Conservation (phyloP, 1,140 invertebrate species). For the Laupala kohalensis region DNA sequence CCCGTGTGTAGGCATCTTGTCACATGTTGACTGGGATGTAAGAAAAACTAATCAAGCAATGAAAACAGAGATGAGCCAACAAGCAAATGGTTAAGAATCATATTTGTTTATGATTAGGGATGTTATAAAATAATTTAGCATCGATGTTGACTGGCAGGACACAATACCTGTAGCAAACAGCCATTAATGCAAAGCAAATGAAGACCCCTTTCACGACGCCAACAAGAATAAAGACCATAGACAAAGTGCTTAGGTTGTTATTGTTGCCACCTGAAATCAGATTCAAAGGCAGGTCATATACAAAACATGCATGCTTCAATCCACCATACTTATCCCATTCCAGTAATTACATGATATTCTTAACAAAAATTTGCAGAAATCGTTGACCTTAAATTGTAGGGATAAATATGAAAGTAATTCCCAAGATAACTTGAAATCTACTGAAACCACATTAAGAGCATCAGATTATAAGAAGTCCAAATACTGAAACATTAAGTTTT, state of each 20-base stretch:
- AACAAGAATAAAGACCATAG: conserved; percentile 83
- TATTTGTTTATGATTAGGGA: neutral
- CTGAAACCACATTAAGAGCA: too few species aligned
- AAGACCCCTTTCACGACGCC: conserved; percentile 83
- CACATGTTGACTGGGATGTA: neutral
- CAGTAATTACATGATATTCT: neutral
- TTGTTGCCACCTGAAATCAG: conserved; percentile 52
- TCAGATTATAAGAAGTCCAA: too few species aligned
- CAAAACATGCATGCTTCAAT: neutral
- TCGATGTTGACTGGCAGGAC: conserved; percentile 19
- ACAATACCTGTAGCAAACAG: conserved; percentile 90
- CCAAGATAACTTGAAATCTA: too few species aligned
- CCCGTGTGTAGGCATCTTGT: neutral
- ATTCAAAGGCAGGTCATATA: conserved; percentile 7
- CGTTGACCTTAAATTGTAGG: too few species aligned
- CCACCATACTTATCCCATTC: neutral
- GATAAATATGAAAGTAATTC: too few species aligned
- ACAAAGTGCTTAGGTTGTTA: conserved; percentile 73
- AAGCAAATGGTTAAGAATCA: neutral
- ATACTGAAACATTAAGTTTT: too few species aligned
- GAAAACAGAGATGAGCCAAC: neutral
- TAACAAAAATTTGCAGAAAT: too few species aligned
- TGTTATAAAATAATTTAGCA: neutral
- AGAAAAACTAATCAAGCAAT: neutral
- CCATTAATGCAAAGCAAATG: conserved; percentile 85